Conservation (phyloP, 2,888 invertebrate species). For the Gymnoscelis rufifasciata region DNA sequence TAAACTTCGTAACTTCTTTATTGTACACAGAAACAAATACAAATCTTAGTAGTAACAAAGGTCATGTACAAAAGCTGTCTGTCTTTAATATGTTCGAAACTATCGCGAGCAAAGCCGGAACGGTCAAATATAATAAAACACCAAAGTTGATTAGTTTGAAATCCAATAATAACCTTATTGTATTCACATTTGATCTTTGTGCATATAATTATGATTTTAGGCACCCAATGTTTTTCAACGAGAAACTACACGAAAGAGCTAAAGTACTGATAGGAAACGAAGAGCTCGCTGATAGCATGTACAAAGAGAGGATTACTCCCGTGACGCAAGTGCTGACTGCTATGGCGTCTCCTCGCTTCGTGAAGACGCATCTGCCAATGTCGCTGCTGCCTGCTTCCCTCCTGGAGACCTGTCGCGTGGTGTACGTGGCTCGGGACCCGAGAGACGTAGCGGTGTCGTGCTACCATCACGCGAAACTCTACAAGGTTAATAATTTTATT, state of each 20-base stretch:
- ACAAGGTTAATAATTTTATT: constrained; percentile 72
- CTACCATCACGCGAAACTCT: constrained; percentile 81
- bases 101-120: too few species aligned
- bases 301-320: constrained; percentile 11
- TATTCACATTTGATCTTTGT: too few species aligned
- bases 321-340: constrained; percentile 19
- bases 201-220: constrained; percentile 11
- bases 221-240: constrained; percentile 13
- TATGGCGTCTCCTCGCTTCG: constrained; percentile 45
- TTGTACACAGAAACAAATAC: too few species aligned
- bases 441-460: constrained; percentile 88
- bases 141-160: too few species aligned
- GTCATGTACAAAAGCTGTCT: too few species aligned
- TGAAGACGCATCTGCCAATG: constrained; percentile 82
- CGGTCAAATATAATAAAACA: too few species aligned
- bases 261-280: neutral
- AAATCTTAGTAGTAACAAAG: too few species aligned
- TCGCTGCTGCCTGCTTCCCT: constrained; percentile 81
- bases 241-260: neutral
- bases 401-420: constrained; percentile 72
- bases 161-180: too few species aligned
- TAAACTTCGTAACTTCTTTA: too few species aligned
- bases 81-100: too few species aligned
- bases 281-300: neutral
- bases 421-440: constrained; percentile 89